These are phyloP conservation scores for Ecliptopera silaceata DNA, from an alignment of 2,888 invertebrate genomes.

Conservation along the genomic window DNA sequence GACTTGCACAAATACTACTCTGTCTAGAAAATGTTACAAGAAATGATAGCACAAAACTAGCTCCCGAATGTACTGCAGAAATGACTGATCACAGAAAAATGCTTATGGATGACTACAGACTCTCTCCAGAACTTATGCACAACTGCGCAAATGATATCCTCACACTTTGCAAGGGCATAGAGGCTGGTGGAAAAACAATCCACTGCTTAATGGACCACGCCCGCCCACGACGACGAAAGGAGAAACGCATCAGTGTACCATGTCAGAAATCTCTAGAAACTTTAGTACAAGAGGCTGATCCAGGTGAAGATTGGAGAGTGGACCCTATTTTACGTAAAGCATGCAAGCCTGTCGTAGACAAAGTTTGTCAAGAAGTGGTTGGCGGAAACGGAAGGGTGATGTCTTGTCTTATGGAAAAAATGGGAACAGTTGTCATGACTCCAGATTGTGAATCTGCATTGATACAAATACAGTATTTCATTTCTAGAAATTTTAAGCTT, in stretches of 20 bases:
- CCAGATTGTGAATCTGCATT: conserved; percentile 95
- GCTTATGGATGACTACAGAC: conserved; percentile 95
- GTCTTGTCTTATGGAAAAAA: conserved; percentile 96
- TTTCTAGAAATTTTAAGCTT: conserved; percentile 96
- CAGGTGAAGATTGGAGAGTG: conserved; percentile 97
- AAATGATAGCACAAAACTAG: conserved; percentile 88
- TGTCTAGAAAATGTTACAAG: conserved; percentile 92
- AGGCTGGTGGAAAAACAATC: conserved; percentile 93
- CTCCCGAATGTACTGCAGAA: conserved; percentile 92
- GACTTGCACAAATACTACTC: conserved; percentile 94
- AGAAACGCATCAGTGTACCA: conserved; percentile 85
- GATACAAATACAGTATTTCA: conserved; percentile 98
- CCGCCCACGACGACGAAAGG: conserved; percentile 84
- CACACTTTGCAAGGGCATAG: conserved; percentile 88
- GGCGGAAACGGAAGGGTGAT: conserved; percentile 93
- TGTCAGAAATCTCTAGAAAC: conserved; percentile 92
- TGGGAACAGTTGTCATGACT: conserved; percentile 93
- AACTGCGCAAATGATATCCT: conserved; percentile 93
- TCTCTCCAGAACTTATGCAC: conserved; percentile 96
- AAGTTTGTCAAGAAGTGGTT: conserved; percentile 87
- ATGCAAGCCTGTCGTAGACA: conserved; percentile 92
- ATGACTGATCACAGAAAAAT: conserved; percentile 95
- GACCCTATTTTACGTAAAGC: conserved; percentile 95
- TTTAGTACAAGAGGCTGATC: conserved; percentile 93
- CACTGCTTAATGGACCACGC: conserved; percentile 98